Evolutionary conservation across 2,888 invertebrate genomes (phyloP).

Genomic region (Netelia inedita): DNA sequence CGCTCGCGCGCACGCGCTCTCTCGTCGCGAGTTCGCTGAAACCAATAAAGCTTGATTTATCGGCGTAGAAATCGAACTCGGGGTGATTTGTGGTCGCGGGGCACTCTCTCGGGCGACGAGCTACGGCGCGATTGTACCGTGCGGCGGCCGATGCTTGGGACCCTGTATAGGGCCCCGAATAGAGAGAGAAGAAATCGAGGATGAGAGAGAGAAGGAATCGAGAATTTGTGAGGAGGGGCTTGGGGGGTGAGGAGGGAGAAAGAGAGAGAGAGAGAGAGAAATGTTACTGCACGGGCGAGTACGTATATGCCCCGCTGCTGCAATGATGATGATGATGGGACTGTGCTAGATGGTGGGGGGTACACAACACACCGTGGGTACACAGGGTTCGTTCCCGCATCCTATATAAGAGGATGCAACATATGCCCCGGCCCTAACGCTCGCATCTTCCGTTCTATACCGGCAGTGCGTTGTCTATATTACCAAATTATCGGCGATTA

Average conservation of each 20-base stretch:
- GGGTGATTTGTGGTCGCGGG: constrained; percentile 81
- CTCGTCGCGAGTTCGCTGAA: constrained; percentile 69
- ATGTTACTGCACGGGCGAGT: constrained; percentile 45
- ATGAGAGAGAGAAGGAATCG: constrained; percentile 28
- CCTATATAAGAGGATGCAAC: constrained; percentile 82
- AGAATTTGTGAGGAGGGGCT: too few relatives aligned
- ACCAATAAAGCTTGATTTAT: constrained; percentile 84
- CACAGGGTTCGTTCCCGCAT: constrained; percentile 64
- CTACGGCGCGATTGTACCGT: constrained; percentile 52
- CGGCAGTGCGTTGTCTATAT: constrained; percentile 19
- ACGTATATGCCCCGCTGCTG: constrained; percentile 41
- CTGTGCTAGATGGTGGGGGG: constrained; percentile 53
- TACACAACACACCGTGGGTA: constrained; percentile 61
- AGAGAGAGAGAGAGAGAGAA: constrained; percentile 43
- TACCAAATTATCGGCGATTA: constrained; percentile 8
- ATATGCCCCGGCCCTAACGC: constrained; percentile 61
- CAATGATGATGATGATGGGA: constrained; percentile 58
- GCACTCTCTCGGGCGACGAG: constrained; percentile 34
- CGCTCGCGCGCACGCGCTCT: constrained; percentile 55
- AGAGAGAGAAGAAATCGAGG: constrained; percentile 22
- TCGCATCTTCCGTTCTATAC: constrained; percentile 58
- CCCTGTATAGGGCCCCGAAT: constrained; percentile 69
- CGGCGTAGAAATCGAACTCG: constrained; percentile 82
- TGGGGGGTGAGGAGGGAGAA: too few relatives aligned
- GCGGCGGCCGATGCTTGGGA: constrained; percentile 53